phyloP scores from a whole-genome alignment of 2,888 invertebrate species.

The Eupeodes luniger region DNA sequence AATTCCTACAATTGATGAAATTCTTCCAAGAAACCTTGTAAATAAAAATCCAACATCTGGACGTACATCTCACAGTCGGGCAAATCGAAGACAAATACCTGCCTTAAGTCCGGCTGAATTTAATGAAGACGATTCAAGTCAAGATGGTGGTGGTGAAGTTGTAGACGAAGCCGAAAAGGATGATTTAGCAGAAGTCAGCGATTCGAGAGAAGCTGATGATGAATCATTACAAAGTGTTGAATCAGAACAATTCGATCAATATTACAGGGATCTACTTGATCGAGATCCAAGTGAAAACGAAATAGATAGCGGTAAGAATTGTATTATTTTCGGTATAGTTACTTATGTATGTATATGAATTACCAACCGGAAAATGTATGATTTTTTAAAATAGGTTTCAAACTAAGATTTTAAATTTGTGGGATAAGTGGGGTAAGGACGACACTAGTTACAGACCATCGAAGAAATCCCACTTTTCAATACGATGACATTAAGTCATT shows the following conservation, averaged over 20 bases:
- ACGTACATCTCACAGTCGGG: slow-evolving; percentile 2
- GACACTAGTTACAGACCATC: too few species aligned
- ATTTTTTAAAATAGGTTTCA: too few species aligned
- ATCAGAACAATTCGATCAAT: slow-evolving; percentile 88
- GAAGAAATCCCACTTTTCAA: too few species aligned
- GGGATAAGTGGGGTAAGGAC: too few species aligned
- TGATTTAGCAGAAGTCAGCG: slow-evolving; percentile 65
- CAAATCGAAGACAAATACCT: slow-evolving; percentile 61
- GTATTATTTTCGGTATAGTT: too few species aligned
- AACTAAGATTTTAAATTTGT: too few species aligned
- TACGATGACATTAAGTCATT: too few species aligned
- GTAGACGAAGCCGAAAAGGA: slow-evolving; percentile 75
- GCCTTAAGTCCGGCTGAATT: background rate
- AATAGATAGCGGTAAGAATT: slow-evolving; percentile 81
- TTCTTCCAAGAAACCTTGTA: slow-evolving; percentile 85
- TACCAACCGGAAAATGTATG: too few species aligned
- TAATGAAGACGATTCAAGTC: slow-evolving; percentile 72
- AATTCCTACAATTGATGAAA: slow-evolving; percentile 88
- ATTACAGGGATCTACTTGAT: slow-evolving; percentile 85
- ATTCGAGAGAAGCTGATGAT: slow-evolving; percentile 81
- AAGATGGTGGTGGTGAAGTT: slow-evolving; percentile 80
- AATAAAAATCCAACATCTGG: background rate
- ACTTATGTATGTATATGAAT: too few species aligned
- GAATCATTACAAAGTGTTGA: slow-evolving; percentile 89
- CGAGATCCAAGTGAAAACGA: slow-evolving; percentile 83